Percentiles rank a stretch among this genome's conserved stretches.
Evolutionary conservation across 2,113 vertebrate species (phyloP).

Genomic region (Seriola aureovittata): DNA sequence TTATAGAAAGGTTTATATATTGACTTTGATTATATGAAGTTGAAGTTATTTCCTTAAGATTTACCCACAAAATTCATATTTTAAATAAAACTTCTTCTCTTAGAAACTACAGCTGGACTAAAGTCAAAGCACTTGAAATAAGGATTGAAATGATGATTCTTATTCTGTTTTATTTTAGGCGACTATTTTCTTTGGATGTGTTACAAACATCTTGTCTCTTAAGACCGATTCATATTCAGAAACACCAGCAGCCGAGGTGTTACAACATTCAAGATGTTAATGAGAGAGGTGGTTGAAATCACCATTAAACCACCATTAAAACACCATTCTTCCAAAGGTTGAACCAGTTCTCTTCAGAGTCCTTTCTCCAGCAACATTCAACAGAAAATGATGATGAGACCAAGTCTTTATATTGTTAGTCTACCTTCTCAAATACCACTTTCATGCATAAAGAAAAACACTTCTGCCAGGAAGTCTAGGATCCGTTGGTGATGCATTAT

Average conservation of each 20-base stretch:
- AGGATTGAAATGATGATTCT: conserved; percentile 22
- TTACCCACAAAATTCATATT: background rate
- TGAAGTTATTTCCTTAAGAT: conserved; percentile 14
- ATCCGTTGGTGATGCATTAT: conserved; percentile 50
- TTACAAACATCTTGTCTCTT: conserved; percentile 1
- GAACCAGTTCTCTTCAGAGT: background rate
- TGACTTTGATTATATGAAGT: conserved; percentile 13
- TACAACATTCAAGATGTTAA: conserved; percentile 11
- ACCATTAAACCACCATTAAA: conserved; percentile 16
- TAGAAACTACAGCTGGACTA: background rate
- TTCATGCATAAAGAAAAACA: conserved; percentile 51
- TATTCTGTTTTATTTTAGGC: conserved; percentile 29
- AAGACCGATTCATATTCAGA: background rate
- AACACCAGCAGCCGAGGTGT: conserved; percentile 6
- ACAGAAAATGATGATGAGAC: background rate
- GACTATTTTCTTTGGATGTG: background rate
- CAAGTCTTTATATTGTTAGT: background rate
- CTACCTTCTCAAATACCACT: conserved; percentile 39
- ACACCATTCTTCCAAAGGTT: background rate
- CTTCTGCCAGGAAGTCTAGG: conserved; percentile 20
- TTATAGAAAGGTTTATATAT: background rate
- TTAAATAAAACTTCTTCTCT: background rate
- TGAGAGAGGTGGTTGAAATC: conserved; percentile 18
- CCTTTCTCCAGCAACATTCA: background rate
- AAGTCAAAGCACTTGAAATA: background rate